Conservation (phyloP, 2,888 invertebrate genomes). For the Carcina quercana region DNA sequence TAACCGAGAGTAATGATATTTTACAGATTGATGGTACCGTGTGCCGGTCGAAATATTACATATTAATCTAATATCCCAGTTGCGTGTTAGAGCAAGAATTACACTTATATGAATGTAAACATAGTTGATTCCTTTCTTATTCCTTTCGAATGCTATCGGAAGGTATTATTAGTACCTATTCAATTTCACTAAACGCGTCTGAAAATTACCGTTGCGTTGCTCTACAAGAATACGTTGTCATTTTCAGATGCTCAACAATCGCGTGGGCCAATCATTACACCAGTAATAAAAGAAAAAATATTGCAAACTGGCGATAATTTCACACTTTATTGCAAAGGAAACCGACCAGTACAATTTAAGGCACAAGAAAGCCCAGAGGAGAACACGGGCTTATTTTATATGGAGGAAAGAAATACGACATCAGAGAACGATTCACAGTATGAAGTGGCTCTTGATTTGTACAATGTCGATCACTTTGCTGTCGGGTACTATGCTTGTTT, state of each 20-base stretch:
- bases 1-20: no score
- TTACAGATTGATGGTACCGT: no score
- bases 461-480: constrained; percentile 52
- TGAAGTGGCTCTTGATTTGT: constrained; percentile 58
- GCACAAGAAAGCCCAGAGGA: constrained; percentile 54
- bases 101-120: no score
- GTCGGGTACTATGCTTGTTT: constrained; percentile 75
- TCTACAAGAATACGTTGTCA: constrained; percentile 23
- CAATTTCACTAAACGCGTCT: no score
- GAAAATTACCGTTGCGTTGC: no score
- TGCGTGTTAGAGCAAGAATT: no score
- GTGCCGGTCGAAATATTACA: no score
- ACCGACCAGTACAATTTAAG: constrained; percentile 37
- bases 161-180: no score
- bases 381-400: constrained; percentile 29
- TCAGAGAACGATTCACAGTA: constrained; percentile 39
- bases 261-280: constrained; percentile 46
- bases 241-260: constrained; percentile 54
- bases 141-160: no score
- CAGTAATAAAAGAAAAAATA: constrained; percentile 43
- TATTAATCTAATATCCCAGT: no score
- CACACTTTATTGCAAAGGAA: constrained; percentile 49
- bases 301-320: constrained; percentile 56
- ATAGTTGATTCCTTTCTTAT: no score
- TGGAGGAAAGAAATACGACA: constrained; percentile 19